Conservation (phyloP, 2,888 invertebrate species). For the Aquatica leii region DNA sequence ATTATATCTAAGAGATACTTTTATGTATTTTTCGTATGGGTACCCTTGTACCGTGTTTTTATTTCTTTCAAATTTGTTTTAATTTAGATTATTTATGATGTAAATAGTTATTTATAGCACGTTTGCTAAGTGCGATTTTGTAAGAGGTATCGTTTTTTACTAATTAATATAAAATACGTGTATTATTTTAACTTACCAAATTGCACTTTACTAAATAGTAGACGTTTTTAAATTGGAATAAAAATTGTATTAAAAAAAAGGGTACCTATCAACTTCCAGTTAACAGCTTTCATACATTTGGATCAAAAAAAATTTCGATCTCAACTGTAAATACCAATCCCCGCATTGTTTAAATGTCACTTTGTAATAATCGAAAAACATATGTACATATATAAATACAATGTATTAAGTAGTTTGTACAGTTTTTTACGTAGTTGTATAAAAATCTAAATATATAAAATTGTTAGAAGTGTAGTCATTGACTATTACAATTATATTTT, state of each 20-base stretch:
- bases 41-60: not conserved
- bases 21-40: not conserved
- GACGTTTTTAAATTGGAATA: no score
- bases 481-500: conserved; percentile 50
- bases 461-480: conserved; percentile 49
- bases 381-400: conserved; percentile 28
- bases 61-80: not conserved
- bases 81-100: no score
- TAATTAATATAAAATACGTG: no score
- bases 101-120: no score
- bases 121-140: no score
- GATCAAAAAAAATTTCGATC: conserved; percentile 24
- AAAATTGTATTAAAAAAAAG: not conserved
- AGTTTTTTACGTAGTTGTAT: conserved; percentile 52
- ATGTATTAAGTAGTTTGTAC: conserved; percentile 37
- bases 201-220: no score
- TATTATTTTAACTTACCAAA: no score
- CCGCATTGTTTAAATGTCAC: conserved; percentile 21
- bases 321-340: conserved; percentile 11
- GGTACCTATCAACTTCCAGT: conserved; percentile 12
- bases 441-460: conserved; percentile 51
- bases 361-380: not conserved
- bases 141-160: no score
- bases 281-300: no score
- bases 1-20: not conserved